These are phyloP conservation scores for Nymphalis io DNA, from an alignment of 1,140 invertebrate genomes.

Conservation along the genomic window DNA sequence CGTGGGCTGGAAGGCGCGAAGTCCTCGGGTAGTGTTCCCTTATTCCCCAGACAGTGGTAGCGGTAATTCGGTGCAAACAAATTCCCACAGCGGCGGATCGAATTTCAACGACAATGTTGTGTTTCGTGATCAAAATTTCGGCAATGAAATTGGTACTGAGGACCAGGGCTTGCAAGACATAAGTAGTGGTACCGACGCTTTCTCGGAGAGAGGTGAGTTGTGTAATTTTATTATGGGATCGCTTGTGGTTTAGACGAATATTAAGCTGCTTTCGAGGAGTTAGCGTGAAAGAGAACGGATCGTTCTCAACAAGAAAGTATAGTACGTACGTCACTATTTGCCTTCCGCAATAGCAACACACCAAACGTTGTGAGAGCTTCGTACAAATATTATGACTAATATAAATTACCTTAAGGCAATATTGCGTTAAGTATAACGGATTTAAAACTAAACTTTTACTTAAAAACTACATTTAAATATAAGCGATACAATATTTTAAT, in stretches of 20 bases:
- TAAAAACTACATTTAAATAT: not conserved
- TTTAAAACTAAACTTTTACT: not conserved
- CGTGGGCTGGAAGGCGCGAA: constrained; percentile 77
- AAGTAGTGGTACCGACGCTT: constrained; percentile 75
- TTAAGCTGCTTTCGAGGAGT: constrained; percentile 11
- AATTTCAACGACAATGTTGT: constrained; percentile 81
- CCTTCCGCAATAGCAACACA: constrained; percentile 20
- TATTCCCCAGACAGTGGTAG: constrained; percentile 63
- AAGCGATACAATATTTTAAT: too few species aligned
- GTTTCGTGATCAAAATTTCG: constrained; percentile 83
- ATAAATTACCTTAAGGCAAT: not conserved
- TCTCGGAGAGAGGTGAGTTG: constrained; percentile 80
- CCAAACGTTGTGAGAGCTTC: constrained; percentile 1
- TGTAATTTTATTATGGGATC: constrained; percentile 10
- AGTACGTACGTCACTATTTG: constrained; percentile 19
- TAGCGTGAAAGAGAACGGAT: constrained; percentile 18
- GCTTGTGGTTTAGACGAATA: constrained; percentile 1
- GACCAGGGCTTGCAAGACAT: constrained; percentile 82
- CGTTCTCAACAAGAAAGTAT: constrained; percentile 15
- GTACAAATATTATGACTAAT: not conserved
- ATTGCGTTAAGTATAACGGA: not conserved
- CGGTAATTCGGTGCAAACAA: constrained; percentile 70
- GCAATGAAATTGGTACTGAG: constrained; percentile 80
- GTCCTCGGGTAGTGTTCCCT: constrained; percentile 82
- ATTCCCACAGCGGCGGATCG: constrained; percentile 71